Evolutionary conservation across 2,888 invertebrate species (phyloP).

Genomic region (Limnephilus marmoratus): DNA sequence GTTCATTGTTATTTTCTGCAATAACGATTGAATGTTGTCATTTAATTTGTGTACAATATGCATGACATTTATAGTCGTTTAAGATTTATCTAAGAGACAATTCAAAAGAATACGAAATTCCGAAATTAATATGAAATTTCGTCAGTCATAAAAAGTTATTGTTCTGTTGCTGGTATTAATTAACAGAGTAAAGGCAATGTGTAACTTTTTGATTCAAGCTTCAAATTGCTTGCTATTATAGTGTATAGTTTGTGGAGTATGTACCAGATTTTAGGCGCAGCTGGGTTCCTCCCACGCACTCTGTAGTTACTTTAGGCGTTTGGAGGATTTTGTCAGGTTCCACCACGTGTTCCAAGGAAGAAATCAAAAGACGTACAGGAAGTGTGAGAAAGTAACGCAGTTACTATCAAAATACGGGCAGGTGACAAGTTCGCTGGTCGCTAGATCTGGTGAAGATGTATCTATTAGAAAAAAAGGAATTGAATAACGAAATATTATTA

Average conservation of each 20-base stretch:
- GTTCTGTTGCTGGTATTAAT: not conserved
- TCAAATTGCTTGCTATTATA: not conserved
- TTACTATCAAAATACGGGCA: not conserved
- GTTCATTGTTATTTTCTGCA: not conserved
- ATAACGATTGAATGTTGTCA: not conserved
- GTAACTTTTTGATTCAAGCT: not conserved
- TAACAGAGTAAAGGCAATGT: not conserved
- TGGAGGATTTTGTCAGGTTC: constrained; percentile 4
- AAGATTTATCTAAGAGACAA: not conserved
- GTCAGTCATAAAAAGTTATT: not conserved
- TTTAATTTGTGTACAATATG: not conserved
- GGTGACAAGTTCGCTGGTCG: no score
- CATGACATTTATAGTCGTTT: not conserved
- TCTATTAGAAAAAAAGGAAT: no score
- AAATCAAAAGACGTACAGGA: constrained; percentile 26
- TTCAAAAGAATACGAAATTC: not conserved
- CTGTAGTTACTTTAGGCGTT: not conserved
- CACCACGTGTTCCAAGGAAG: not conserved
- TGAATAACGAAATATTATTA: no score
- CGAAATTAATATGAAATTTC: not conserved
- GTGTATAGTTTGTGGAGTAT: not conserved
- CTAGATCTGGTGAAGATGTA: no score
- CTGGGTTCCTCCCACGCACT: constrained; percentile 40
- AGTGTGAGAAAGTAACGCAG: not conserved
- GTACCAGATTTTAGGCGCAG: constrained; percentile 32